Conservation (phyloP, 2,113 vertebrate genomes). For the Sceloporus tristichus region DNA sequence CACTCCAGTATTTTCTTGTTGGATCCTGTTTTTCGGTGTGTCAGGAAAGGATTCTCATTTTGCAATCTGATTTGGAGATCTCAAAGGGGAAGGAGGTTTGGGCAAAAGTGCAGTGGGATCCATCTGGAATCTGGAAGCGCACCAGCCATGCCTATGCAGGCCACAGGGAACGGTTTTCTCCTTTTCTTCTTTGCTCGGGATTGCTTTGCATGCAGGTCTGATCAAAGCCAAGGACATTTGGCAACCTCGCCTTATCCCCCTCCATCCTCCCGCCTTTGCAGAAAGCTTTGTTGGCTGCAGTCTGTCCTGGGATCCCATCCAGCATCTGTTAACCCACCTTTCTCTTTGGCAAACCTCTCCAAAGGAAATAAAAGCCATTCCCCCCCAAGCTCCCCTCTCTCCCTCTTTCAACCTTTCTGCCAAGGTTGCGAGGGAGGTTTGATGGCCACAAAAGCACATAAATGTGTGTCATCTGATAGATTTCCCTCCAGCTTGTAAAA, state of each 20-base stretch:
- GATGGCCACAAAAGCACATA: neutral
- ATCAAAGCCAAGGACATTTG: neutral
- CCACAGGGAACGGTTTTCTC: neutral
- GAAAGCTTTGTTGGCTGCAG: neutral
- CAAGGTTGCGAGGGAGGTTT: neutral
- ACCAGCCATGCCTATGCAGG: no score
- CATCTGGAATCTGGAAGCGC: neutral
- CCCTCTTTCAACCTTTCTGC: neutral
- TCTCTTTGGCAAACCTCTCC: neutral
- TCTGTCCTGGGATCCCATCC: neutral
- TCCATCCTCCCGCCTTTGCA: neutral
- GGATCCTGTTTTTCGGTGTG: no score
- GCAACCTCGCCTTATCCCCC: neutral
- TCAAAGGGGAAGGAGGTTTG: no score
- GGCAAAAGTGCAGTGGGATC: neutral
- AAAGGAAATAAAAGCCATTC: neutral
- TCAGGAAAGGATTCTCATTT: no score
- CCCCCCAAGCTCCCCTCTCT: neutral
- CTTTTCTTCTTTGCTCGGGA: neutral
- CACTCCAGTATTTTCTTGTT: no score
- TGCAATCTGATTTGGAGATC: no score
- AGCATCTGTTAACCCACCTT: neutral
- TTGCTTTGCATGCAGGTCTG: slow-evolving; percentile 8
- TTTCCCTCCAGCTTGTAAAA: neutral
- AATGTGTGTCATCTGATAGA: no score